Evolutionary conservation across 2,888 invertebrate species (phyloP).

Genomic region (Lacanobia oleracea): DNA sequence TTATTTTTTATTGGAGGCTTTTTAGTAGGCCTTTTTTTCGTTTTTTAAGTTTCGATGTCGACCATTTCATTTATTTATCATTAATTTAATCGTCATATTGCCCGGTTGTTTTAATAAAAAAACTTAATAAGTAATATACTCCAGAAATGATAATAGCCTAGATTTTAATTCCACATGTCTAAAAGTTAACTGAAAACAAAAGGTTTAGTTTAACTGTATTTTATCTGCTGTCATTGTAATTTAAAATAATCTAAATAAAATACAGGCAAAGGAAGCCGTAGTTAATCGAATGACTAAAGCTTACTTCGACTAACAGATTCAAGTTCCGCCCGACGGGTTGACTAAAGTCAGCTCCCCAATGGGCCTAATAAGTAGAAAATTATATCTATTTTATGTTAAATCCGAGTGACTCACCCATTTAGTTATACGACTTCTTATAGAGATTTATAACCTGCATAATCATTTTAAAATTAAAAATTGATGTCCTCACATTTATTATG

Average conservation of each 20-base stretch:
- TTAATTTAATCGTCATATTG: neutral
- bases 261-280: neutral
- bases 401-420: no score
- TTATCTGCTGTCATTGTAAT: no score
- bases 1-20: neutral
- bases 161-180: no score
- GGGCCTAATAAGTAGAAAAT: slow-evolving; percentile 35
- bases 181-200: no score
- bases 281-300: neutral
- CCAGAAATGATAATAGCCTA: neutral
- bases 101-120: neutral
- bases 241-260: neutral
- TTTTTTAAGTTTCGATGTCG: neutral
- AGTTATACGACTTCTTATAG: no score
- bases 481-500: no score
- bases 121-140: neutral
- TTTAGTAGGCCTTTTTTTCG: neutral
- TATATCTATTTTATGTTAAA: neutral
- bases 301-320: neutral
- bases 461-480: neutral
- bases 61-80: neutral
- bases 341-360: slow-evolving; percentile 3
- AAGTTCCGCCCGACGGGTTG: slow-evolving; percentile 35
- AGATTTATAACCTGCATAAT: neutral
- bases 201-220: no score